These are phyloP conservation scores for Pyrgus malvae DNA, from an alignment of 2,888 invertebrate genomes.

Conservation along the genomic window DNA sequence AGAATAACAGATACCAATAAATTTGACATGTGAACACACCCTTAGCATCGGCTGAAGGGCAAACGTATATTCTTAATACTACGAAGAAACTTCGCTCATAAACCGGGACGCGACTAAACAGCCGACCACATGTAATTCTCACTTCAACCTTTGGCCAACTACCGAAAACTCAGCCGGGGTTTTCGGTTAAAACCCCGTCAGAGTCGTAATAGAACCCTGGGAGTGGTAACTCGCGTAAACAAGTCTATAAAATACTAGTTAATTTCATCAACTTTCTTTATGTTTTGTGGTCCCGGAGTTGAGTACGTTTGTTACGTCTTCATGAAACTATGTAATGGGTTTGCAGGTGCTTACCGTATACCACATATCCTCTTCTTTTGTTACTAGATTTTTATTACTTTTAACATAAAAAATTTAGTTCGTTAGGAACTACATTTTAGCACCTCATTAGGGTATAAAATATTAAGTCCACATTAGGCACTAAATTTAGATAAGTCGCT, in stretches of 20 bases:
- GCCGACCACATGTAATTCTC: conserved; percentile 17
- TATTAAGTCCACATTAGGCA: too few species aligned
- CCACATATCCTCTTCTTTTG: too few species aligned
- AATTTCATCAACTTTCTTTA: neutral
- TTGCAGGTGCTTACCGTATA: too few species aligned
- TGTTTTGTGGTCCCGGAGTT: too few species aligned
- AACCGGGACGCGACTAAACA: conserved; percentile 27
- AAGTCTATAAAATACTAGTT: conserved; percentile 3
- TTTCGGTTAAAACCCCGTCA: neutral
- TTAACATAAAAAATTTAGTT: too few species aligned
- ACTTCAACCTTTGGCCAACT: conserved; percentile 8
- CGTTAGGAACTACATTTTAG: too few species aligned
- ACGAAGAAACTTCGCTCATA: conserved; percentile 26
- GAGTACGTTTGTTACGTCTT: too few species aligned
- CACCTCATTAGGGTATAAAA: too few species aligned
- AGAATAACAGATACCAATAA: neutral
- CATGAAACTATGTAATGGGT: too few species aligned
- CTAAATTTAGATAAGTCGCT: too few species aligned
- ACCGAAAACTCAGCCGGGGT: conserved; percentile 5
- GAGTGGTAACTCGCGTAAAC: conserved; percentile 9
- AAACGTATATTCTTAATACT: conserved; percentile 33
- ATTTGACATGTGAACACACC: neutral
- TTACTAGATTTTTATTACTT: too few species aligned
- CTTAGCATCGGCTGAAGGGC: conserved; percentile 20
- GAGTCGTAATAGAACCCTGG: conserved; percentile 7